These are phyloP conservation scores for Macrophya alboannulata DNA, from an alignment of 2,888 invertebrate species.

Conservation along the genomic window DNA sequence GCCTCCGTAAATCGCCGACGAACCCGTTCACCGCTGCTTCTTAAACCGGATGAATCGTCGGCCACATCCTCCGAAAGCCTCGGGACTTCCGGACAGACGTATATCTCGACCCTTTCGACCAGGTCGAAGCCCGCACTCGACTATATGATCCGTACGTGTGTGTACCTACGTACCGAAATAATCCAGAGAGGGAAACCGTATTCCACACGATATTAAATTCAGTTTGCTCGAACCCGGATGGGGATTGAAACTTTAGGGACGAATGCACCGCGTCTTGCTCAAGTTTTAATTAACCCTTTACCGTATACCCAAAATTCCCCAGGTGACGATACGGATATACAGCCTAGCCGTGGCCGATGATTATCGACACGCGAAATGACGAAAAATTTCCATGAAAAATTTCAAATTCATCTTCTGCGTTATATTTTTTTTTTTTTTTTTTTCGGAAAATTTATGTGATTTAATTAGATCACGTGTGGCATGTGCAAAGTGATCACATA, in stretches of 20 bases:
- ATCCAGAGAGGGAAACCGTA: conserved; percentile 73
- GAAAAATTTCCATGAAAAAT: not conserved
- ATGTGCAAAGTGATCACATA: not conserved
- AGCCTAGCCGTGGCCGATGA: not conserved
- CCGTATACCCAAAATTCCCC: not conserved
- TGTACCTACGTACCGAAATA: conserved; percentile 69
- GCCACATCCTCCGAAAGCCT: conserved; percentile 63
- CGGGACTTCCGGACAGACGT: conserved; percentile 45
- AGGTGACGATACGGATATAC: not conserved
- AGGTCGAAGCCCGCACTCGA: not conserved
- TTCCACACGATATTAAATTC: conserved; percentile 76
- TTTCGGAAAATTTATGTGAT: not conserved
- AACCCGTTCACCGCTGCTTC: conserved; percentile 58
- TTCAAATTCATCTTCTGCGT: not conserved
- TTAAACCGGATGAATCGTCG: conserved; percentile 64
- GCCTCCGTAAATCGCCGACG: not conserved
- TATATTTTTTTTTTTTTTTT: too few relatives aligned
- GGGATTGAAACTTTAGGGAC: conserved; percentile 45
- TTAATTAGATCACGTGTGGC: not conserved
- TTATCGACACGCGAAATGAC: not conserved
- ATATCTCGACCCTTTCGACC: conserved; percentile 57
- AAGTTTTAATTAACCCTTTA: conserved; percentile 36
- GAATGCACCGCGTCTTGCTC: conserved; percentile 27
- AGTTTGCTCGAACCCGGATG: conserved; percentile 71
- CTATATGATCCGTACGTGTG: conserved; percentile 26